Conservation (phyloP, 2,888 invertebrate genomes). For the Sinhomidia bicolor region DNA sequence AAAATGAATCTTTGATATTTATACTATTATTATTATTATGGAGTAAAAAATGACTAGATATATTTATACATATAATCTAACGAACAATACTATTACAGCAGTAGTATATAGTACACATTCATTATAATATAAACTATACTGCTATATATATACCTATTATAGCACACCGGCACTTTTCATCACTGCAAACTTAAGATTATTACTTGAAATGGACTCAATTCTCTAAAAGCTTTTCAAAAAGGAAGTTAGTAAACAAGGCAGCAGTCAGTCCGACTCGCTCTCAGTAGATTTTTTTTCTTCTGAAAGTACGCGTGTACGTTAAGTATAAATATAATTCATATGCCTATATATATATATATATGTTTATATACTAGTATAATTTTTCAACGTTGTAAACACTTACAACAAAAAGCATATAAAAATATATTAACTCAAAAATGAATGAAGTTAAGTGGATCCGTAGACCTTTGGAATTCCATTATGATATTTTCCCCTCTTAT, state of each 20-base stretch:
- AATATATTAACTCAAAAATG: constrained; percentile 2
- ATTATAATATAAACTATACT: no score
- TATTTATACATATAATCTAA: no score
- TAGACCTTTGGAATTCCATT: neutral
- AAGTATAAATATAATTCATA: no score
- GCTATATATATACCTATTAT: neutral
- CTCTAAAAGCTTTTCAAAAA: constrained; percentile 32
- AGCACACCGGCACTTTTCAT: constrained; percentile 1
- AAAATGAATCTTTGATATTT: no score
- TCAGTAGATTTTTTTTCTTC: neutral
- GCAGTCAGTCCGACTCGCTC: constrained; percentile 4
- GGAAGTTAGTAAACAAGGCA: constrained; percentile 16
- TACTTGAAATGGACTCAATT: constrained; percentile 23
- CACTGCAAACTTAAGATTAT: constrained; percentile 30
- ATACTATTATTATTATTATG: no score
- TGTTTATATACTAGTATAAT: no score
- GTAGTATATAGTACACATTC: no score
- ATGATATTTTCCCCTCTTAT: constrained; percentile 4
- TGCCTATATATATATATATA: no score
- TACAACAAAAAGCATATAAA: neutral
- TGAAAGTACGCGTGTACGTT: neutral
- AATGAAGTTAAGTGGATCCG: constrained; percentile 6
- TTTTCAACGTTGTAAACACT: no score
- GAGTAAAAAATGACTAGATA: no score
- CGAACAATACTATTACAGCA: no score